phyloP scores from a whole-genome alignment of 2,888 invertebrate genomes.

The Ormyrus thymus region DNA sequence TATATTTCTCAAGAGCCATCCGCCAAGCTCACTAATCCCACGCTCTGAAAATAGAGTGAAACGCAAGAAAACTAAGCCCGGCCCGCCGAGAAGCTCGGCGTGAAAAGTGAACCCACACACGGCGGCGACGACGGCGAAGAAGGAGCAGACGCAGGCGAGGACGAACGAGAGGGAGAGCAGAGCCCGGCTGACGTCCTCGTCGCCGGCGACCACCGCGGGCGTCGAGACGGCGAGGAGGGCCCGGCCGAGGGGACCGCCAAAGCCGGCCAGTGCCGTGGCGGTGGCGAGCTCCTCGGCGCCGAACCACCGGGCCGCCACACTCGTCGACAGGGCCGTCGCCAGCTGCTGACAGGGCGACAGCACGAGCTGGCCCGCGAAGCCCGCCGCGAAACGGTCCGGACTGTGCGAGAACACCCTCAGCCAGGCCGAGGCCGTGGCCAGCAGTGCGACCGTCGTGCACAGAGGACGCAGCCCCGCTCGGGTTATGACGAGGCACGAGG shows the following conservation, averaged over 20 bases:
- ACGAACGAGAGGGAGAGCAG: background rate
- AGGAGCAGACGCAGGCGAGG: conserved; percentile 8
- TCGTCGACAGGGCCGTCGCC: too few species aligned
- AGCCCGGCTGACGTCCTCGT: background rate
- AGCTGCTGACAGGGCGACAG: too few species aligned
- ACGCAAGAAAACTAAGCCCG: background rate
- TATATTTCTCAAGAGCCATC: background rate
- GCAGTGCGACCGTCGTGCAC: background rate
- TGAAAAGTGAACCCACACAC: background rate
- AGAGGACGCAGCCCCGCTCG: too few species aligned
- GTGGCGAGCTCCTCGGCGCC: too few species aligned
- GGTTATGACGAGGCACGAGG: too few species aligned
- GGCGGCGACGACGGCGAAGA: background rate
- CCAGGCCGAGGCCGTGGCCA: background rate
- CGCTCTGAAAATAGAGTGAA: conserved; percentile 2
- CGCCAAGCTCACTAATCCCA: background rate
- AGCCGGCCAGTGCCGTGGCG: background rate
- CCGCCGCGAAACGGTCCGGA: too few species aligned
- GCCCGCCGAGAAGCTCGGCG: background rate
- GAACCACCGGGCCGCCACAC: too few species aligned
- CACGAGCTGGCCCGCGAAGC: too few species aligned
- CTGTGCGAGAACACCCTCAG: too few species aligned
- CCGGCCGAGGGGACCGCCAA: background rate
- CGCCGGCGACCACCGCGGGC: conserved; percentile 6
- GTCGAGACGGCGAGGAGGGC: conserved; percentile 8